These are phyloP conservation scores for Furcifer pardalis DNA, from an alignment of 2,797 vertebrate species.

Conservation along the genomic window DNA sequence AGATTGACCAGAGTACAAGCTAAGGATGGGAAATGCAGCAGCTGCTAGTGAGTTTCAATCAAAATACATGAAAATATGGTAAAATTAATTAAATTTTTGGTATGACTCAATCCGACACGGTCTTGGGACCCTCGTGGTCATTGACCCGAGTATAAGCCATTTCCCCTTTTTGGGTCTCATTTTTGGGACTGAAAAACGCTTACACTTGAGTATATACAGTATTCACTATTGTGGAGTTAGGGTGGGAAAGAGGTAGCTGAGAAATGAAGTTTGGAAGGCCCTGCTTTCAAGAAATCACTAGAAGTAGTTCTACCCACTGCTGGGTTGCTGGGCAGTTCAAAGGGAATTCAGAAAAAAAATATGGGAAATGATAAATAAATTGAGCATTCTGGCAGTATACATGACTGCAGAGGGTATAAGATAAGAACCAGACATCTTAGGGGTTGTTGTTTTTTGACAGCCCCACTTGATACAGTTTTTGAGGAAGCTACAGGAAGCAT, in stretches of 20 bases:
- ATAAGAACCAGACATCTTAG: background rate
- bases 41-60: no score
- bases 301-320: no score
- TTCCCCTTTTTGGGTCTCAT: no score
- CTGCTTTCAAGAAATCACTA: background rate
- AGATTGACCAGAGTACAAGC: no score
- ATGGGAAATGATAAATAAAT: background rate
- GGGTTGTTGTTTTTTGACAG: background rate
- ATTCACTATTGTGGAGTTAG: background rate
- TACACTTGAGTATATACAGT: no score
- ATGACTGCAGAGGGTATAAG: background rate
- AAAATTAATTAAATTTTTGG: no score
- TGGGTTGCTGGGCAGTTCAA: background rate
- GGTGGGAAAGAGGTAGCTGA: background rate
- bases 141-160: no score
- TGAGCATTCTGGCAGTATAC: background rate
- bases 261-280: background rate
- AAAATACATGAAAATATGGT: no score
- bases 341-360: background rate
- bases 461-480: background rate
- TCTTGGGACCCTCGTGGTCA: no score
- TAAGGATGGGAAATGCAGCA: no score
- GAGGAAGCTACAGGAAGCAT: background rate
- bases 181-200: no score
- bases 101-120: no score